A percentile compares a stretch with the other conserved stretches of the same genome.
Evolutionary conservation across 2,888 invertebrate species (phyloP).

Genomic region (Aquatica leii): DNA sequence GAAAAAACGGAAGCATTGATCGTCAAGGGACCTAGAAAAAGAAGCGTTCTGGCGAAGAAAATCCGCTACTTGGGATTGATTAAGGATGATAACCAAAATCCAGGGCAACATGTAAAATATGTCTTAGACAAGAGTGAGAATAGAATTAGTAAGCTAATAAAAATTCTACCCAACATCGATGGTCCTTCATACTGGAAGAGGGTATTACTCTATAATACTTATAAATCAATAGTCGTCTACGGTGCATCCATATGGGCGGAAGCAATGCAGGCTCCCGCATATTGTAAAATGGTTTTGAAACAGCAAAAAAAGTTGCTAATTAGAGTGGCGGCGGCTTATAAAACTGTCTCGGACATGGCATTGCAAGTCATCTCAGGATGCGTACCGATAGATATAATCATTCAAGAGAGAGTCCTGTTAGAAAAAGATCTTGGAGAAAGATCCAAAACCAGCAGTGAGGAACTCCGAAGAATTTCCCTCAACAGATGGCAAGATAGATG

Average conservation of each 20-base stretch:
- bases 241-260: neutral
- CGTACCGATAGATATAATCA: slow-evolving; percentile 13
- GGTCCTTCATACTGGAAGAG: neutral
- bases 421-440: neutral
- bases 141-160: neutral
- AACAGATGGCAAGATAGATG: slow-evolving; percentile 3
- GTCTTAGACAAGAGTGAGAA: neutral
- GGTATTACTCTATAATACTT: neutral
- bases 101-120: neutral
- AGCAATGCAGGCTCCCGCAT: neutral
- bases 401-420: slow-evolving; percentile 4
- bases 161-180: neutral
- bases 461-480: neutral
- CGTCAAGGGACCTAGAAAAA: neutral
- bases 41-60: neutral
- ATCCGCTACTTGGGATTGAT: neutral
- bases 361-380: slow-evolving; percentile 9
- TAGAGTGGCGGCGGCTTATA: slow-evolving; percentile 19
- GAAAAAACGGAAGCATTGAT: neutral
- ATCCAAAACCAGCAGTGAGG: neutral
- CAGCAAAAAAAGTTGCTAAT: slow-evolving; percentile 17
- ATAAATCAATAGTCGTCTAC: slow-evolving; percentile 1
- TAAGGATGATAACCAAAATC: neutral
- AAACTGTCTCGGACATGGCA: slow-evolving; percentile 20
- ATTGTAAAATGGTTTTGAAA: neutral